These are phyloP conservation scores for Scartelaos histophorus DNA, from an alignment of 2,113 vertebrate genomes.

Conservation along the genomic window DNA sequence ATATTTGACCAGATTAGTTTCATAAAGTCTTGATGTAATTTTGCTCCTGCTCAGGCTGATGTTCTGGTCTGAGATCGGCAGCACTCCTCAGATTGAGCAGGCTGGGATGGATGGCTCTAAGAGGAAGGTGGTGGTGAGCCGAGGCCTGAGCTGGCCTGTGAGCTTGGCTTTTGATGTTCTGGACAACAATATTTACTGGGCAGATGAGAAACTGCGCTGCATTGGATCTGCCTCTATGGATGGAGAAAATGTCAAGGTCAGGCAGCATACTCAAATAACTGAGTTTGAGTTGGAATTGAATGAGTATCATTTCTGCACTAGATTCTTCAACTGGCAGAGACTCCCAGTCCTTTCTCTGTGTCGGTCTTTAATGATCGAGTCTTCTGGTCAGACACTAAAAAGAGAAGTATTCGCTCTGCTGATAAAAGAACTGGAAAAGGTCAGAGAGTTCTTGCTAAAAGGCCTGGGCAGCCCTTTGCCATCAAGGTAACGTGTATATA, in stretches of 20 bases:
- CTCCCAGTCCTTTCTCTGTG: slow-evolving; percentile 83
- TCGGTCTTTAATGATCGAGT: slow-evolving; percentile 84
- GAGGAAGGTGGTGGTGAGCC: slow-evolving; percentile 74
- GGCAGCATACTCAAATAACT: neutral
- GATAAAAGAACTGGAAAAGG: slow-evolving; percentile 85
- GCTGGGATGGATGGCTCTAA: slow-evolving; percentile 87
- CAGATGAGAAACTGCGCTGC: slow-evolving; percentile 85
- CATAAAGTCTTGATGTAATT: neutral
- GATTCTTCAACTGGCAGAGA: slow-evolving; percentile 82
- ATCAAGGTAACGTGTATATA: slow-evolving; percentile 77
- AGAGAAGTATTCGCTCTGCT: slow-evolving; percentile 80
- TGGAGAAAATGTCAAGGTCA: slow-evolving; percentile 81
- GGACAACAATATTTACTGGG: slow-evolving; percentile 86
- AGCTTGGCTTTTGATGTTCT: slow-evolving; percentile 82
- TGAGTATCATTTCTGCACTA: slow-evolving; percentile 44
- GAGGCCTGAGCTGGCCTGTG: slow-evolving; percentile 83
- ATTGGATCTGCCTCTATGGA: slow-evolving; percentile 83
- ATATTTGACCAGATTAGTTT: neutral
- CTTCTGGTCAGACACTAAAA: slow-evolving; percentile 88
- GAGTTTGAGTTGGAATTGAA: neutral
- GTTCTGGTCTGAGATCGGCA: slow-evolving; percentile 90
- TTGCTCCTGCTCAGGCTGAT: slow-evolving; percentile 77
- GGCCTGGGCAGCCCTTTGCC: slow-evolving; percentile 82
- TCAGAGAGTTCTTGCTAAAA: slow-evolving; percentile 81
- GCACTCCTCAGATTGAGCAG: slow-evolving; percentile 78